These are phyloP conservation scores for Australoheros facetus DNA, from an alignment of 2,797 vertebrate species.

Conservation along the genomic window DNA sequence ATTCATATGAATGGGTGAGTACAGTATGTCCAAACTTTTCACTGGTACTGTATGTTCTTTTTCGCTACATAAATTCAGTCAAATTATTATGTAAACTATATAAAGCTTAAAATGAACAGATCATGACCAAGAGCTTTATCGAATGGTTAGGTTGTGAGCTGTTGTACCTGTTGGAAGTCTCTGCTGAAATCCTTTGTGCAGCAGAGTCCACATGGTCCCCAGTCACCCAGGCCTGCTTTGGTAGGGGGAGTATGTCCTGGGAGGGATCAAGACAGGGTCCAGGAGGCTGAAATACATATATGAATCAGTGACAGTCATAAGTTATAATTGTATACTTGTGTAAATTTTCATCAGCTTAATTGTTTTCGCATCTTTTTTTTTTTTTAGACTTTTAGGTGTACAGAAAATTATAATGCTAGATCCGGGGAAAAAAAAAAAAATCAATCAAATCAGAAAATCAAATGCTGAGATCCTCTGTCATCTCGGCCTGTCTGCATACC, in stretches of 20 bases:
- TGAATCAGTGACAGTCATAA: neutral
- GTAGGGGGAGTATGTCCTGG: constrained; percentile 43
- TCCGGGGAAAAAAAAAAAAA: neutral
- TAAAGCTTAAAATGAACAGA: neutral
- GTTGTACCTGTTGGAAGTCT: constrained; percentile 56
- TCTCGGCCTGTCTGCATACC: neutral
- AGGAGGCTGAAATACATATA: constrained; percentile 48
- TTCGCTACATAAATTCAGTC: neutral
- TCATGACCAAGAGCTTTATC: neutral
- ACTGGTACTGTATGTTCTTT: no score
- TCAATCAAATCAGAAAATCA: neutral
- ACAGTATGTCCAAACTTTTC: no score
- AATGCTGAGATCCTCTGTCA: neutral
- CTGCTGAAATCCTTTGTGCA: constrained; percentile 41
- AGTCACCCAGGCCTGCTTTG: constrained; percentile 78
- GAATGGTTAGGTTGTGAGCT: no score
- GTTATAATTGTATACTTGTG: neutral
- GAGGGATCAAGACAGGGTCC: constrained; percentile 10
- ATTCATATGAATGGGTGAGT: no score
- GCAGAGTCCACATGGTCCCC: constrained; percentile 36
- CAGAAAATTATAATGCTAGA: neutral
- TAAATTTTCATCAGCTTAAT: neutral
- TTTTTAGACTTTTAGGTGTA: neutral
- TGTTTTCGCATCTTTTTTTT: neutral
- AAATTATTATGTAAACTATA: neutral